Evolutionary conservation across 2,113 vertebrate genomes (phyloP).

Genomic region (Ammodytes marinus): DNA sequence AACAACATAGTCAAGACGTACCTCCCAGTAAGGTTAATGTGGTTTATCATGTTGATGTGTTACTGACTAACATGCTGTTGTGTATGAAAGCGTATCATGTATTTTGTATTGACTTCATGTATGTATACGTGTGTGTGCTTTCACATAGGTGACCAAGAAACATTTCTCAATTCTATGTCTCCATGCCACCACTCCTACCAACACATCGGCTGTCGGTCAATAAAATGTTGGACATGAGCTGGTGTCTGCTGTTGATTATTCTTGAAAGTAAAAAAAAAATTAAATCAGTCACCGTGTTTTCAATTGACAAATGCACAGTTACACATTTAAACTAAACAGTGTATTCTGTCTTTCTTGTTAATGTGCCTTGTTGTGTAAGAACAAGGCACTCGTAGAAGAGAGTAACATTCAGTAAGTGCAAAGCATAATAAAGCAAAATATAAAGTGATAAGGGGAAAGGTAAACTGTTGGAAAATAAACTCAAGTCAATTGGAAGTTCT

Average conservation of each 20-base stretch:
- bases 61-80: neutral
- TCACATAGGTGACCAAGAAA: neutral
- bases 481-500: too few species aligned
- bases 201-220: neutral
- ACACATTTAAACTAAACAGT: too few species aligned
- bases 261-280: neutral
- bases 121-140: neutral
- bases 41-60: neutral
- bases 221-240: slow-evolving; percentile 13
- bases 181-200: neutral
- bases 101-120: neutral
- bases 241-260: slow-evolving; percentile 13
- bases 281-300: too few species aligned
- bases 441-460: too few species aligned
- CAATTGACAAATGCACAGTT: too few species aligned
- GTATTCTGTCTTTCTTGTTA: too few species aligned
- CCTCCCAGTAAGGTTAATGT: neutral
- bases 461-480: too few species aligned
- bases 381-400: too few species aligned
- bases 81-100: neutral
- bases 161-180: neutral
- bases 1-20: neutral
- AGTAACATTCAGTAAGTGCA: too few species aligned
- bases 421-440: too few species aligned
- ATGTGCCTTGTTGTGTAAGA: too few species aligned